Base-by-base conservation (phyloP, 2,113 vertebrate species). In the Brevimyrus niger region DNA sequence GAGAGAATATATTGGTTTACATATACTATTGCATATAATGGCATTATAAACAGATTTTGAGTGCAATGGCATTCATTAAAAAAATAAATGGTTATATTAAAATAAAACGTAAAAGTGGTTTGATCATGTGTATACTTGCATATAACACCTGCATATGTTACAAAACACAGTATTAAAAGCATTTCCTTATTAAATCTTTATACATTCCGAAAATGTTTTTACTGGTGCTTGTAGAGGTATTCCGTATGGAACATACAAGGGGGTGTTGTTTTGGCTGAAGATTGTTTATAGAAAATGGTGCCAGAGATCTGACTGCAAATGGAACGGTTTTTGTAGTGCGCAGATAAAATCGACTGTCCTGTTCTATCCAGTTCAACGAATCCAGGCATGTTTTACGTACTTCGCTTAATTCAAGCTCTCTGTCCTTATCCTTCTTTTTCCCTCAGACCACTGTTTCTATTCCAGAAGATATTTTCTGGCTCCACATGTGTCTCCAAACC, bases 331-430 rank as follows among this genome's bases (percentile, higher is more conserved):
- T 31, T n/a, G 27, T 46, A 27, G n/a, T 47, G 19, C 50, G 50
- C n/a, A 9, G 58, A 89, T 86, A 86, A 86, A 89, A 86, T 86
- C 83, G 11, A 47, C 15, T 19, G 19, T 11, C 42, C 53, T 31
- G 13, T 46, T 58, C 76, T 61, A 84, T 58, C 15, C 4, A 46
- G 35, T 23, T 38, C 23, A 53, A 87, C 89, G 46, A 35, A 55
- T 87, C 89, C 44, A 44, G 84, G 42, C 89, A 87, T 50, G 89
- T 90, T 76, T 48, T 53, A 48, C 46, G 61, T 5, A 10, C 73
- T 27, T 89, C 76, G 47, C 48, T 76, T n/a, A 42, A 80, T 73
- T 27, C 27, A 55, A 86, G 31, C 58, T 69, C 13, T 38, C 46
- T n/a, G 21, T 23, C 44, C 7, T 46, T 86, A 53, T 21, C 27